phyloP scores from a whole-genome alignment of 2,888 invertebrate species.

The Bombyx huttoni region DNA sequence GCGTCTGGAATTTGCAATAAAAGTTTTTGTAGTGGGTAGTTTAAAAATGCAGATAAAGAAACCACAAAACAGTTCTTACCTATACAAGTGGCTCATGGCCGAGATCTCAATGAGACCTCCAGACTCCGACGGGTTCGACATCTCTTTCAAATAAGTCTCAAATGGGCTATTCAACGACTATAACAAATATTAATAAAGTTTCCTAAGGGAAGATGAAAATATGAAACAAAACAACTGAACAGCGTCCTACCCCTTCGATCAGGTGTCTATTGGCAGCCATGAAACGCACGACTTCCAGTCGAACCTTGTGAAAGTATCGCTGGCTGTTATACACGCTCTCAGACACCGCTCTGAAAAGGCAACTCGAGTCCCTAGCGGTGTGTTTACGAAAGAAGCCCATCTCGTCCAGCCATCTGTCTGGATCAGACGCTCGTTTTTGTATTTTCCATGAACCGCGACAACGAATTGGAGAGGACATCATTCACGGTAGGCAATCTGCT shows the following conservation, averaged over 20 bases:
- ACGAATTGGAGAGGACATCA: slow-evolving; percentile 62
- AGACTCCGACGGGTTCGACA: slow-evolving; percentile 79
- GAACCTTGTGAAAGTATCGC: slow-evolving; percentile 80
- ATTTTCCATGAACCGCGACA: slow-evolving; percentile 64
- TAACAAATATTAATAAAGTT: slow-evolving; percentile 39
- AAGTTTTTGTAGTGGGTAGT: slow-evolving; percentile 12
- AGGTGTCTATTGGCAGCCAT: slow-evolving; percentile 76
- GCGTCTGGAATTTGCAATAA: slow-evolving; percentile 60
- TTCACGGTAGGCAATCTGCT: slow-evolving; percentile 57
- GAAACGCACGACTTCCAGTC: slow-evolving; percentile 81
- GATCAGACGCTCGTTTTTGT: slow-evolving; percentile 60
- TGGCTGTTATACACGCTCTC: slow-evolving; percentile 84
- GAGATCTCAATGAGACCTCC: slow-evolving; percentile 79
- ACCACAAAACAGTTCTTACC: slow-evolving; percentile 51
- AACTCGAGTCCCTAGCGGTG: slow-evolving; percentile 89
- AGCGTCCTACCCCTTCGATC: slow-evolving; percentile 74
- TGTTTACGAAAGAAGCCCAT: slow-evolving; percentile 89
- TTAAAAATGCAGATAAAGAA: slow-evolving; percentile 4
- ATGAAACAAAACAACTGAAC: slow-evolving; percentile 13
- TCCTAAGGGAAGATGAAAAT: slow-evolving; percentile 9
- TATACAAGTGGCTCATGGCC: slow-evolving; percentile 79
- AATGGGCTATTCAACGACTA: slow-evolving; percentile 76
- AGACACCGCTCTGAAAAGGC: slow-evolving; percentile 89
- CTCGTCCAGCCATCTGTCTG: slow-evolving; percentile 84
- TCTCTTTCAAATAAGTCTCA: slow-evolving; percentile 78